A percentile compares a stretch with the other conserved stretches of the same genome.
These are phyloP conservation scores for Zaprionus capensis DNA, from an alignment of 1,140 invertebrate species.

Conservation along the genomic window DNA sequence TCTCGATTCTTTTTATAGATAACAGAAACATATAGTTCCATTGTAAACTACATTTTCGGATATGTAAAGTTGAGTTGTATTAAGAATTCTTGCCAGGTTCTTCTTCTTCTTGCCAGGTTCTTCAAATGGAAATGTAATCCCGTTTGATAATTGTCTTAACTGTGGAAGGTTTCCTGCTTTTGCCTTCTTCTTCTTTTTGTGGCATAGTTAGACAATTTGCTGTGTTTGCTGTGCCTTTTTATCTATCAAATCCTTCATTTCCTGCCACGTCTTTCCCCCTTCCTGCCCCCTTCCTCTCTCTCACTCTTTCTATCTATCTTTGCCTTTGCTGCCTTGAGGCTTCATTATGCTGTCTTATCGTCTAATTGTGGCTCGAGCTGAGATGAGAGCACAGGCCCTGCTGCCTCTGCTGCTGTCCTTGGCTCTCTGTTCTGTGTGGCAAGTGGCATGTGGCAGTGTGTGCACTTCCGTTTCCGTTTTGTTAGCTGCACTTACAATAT, in stretches of 20 bases:
- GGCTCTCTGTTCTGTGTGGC: background rate
- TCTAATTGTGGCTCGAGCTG: constrained; percentile 43
- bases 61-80: background rate
- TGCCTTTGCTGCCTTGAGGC: constrained; percentile 13
- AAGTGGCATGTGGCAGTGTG: constrained; percentile 21
- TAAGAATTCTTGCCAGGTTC: background rate
- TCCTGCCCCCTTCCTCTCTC: background rate
- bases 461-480: constrained; percentile 47
- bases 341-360: constrained; percentile 49
- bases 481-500: constrained; percentile 20
- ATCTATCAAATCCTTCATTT: constrained; percentile 43
- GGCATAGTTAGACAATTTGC: constrained; percentile 11
- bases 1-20: background rate
- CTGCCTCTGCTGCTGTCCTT: constrained; percentile 18
- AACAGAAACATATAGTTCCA: background rate
- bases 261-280: constrained; percentile 2
- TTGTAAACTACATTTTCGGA: background rate
- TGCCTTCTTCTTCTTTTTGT: constrained; percentile 1
- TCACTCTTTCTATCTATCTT: background rate
- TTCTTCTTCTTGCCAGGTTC: background rate
- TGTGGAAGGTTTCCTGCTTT: background rate
- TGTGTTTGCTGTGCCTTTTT: constrained; percentile 13
- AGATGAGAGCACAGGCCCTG: constrained; percentile 19
- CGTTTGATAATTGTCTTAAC: background rate
- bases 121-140: background rate